Percentiles rank a stretch among this genome's conserved stretches.
phyloP scores from a whole-genome alignment of 92 coral and sea anemone genomes.

The Virgularia gustaviana region DNA sequence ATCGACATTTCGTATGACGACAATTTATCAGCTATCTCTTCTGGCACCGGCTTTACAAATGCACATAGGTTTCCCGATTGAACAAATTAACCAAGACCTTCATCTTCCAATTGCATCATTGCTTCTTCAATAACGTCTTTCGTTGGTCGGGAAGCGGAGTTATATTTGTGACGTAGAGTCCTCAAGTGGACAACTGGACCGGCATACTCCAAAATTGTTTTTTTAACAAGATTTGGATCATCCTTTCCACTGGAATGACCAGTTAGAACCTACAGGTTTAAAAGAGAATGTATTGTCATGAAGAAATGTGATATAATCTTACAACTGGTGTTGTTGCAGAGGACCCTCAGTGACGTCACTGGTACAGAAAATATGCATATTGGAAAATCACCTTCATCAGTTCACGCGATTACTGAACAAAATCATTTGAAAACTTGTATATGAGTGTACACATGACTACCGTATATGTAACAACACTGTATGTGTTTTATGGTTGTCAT shows the following conservation, averaged over 20 bases:
- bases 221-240: conserved; percentile 1
- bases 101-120: conserved; percentile 36
- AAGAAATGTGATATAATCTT: neutral
- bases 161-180: conserved; percentile 48
- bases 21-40: conserved; percentile 38
- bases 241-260: too few species aligned
- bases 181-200: conserved; percentile 53
- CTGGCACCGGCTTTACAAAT: conserved; percentile 44
- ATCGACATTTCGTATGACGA: conserved; percentile 17
- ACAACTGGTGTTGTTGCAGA: neutral
- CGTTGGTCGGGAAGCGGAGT: conserved; percentile 34
- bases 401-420: too few species aligned
- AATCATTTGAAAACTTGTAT: too few species aligned
- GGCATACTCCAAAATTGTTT: conserved; percentile 45
- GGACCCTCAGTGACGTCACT: too few species aligned
- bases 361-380: too few species aligned
- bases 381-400: too few species aligned
- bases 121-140: conserved; percentile 31
- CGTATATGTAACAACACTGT: too few species aligned
- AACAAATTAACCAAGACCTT: conserved; percentile 29
- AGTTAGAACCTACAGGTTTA: neutral
- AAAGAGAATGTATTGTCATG: neutral
- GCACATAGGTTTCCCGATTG: conserved; percentile 25
- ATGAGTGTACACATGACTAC: too few species aligned
- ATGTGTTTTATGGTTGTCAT: too few species aligned